Percentiles rank a stretch among this genome's conserved stretches.
These are phyloP conservation scores for Brenthis hecate DNA, from an alignment of 2,888 invertebrate species.

Conservation along the genomic window DNA sequence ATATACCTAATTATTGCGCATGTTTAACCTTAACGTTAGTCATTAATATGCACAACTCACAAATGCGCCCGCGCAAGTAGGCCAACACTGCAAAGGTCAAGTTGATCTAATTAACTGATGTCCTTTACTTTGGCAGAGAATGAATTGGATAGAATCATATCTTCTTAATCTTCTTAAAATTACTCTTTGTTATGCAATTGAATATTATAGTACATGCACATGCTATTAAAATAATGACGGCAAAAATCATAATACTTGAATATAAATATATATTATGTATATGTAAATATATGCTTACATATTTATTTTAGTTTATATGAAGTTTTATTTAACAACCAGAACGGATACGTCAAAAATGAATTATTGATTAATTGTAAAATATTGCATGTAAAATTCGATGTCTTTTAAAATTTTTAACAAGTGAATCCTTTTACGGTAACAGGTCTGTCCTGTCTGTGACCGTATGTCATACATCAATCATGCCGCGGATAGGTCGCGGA, in stretches of 20 bases:
- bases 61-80: slow-evolving; percentile 30
- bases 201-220: no score
- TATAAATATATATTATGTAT: no score
- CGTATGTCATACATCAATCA: slow-evolving; percentile 46
- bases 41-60: slow-evolving; percentile 27
- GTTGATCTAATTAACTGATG: slow-evolving; percentile 29
- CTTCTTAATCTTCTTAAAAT: neutral
- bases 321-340: no score
- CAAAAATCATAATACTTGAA: no score
- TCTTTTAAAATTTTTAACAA: neutral
- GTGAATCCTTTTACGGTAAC: neutral
- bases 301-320: no score
- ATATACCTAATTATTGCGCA: neutral
- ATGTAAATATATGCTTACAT: no score
- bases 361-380: no score
- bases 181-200: neutral
- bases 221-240: no score
- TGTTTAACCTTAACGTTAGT: slow-evolving; percentile 12
- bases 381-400: no score
- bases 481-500: slow-evolving; percentile 44
- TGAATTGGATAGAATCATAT: slow-evolving; percentile 11
- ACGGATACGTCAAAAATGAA: no score
- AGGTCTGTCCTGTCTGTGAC: neutral
- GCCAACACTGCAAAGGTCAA: slow-evolving; percentile 30
- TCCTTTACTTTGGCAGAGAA: slow-evolving; percentile 14